These are phyloP conservation scores for Tenodera sinensis DNA, from an alignment of 2,888 invertebrate genomes.

Conservation along the genomic window DNA sequence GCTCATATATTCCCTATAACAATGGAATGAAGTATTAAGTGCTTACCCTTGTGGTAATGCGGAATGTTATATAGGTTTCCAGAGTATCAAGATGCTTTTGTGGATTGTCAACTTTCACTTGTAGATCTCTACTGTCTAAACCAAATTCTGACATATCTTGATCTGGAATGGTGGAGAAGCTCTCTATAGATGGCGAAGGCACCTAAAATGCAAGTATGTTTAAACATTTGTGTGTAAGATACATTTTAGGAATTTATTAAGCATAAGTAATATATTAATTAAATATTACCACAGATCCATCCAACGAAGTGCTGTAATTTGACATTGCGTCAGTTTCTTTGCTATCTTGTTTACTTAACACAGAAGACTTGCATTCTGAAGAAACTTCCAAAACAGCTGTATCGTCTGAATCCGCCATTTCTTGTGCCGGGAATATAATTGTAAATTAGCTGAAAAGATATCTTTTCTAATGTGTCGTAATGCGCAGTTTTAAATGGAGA, in stretches of 20 bases:
- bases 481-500: neutral
- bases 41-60: conserved; percentile 61
- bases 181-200: conserved; percentile 57
- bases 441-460: neutral
- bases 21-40: neutral
- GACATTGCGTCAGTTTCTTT: conserved; percentile 33
- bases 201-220: conserved; percentile 43
- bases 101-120: conserved; percentile 66
- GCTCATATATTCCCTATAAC: no score
- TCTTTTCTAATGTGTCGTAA: neutral
- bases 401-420: conserved; percentile 30
- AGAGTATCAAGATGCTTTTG: conserved; percentile 68
- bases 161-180: conserved; percentile 57
- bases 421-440: neutral
- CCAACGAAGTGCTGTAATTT: conserved; percentile 33
- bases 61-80: conserved; percentile 68
- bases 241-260: neutral
- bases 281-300: conserved; percentile 32
- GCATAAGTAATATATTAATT: no score
- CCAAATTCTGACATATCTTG: conserved; percentile 54
- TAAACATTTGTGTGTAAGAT: no score
- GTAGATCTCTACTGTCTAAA: conserved; percentile 55
- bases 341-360: conserved; percentile 28
- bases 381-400: conserved; percentile 34
- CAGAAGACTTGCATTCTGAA: conserved; percentile 31